These are phyloP conservation scores for Cremastinae sp. DNA, from an alignment of 2,888 invertebrate species.

Conservation along the genomic window DNA sequence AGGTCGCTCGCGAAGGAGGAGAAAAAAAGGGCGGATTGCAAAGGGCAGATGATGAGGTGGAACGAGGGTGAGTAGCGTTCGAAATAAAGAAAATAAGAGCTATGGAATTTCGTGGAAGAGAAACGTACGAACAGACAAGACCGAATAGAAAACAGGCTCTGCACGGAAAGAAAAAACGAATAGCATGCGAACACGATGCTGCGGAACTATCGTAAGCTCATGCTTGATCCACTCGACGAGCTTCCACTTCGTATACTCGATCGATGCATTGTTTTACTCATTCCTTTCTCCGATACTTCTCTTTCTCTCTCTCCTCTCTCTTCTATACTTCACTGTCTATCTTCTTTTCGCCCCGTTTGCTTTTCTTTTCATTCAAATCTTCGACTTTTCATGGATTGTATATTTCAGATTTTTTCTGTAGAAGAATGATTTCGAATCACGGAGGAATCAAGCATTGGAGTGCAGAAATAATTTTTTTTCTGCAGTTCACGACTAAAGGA, in stretches of 20 bases:
- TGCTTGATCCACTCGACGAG: constrained; percentile 49
- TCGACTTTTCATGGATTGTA: background rate
- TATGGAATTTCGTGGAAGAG: background rate
- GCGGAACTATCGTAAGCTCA: constrained; percentile 48
- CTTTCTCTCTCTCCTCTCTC: too few species aligned
- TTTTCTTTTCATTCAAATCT: constrained; percentile 11
- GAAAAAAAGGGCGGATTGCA: constrained; percentile 29
- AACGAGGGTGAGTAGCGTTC: constrained; percentile 14
- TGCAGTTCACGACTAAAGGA: too few species aligned
- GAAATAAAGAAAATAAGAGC: constrained; percentile 34
- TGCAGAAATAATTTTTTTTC: too few species aligned
- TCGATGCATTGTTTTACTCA: constrained; percentile 44
- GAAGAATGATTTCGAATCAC: too few species aligned
- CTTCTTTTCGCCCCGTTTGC: background rate
- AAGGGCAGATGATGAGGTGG: constrained; percentile 35
- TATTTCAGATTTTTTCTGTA: background rate
- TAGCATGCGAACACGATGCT: constrained; percentile 46
- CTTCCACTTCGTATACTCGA: constrained; percentile 46
- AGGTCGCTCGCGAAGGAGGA: constrained; percentile 51
- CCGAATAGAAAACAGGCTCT: constrained; percentile 30
- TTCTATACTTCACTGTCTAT: background rate
- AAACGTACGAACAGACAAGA: background rate
- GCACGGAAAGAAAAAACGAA: background rate
- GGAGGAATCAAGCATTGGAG: too few species aligned
- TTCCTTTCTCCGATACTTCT: constrained; percentile 1